Base-by-base conservation (phyloP, 64 coral and sea anemone genomes). In the Montipora capricornis region DNA sequence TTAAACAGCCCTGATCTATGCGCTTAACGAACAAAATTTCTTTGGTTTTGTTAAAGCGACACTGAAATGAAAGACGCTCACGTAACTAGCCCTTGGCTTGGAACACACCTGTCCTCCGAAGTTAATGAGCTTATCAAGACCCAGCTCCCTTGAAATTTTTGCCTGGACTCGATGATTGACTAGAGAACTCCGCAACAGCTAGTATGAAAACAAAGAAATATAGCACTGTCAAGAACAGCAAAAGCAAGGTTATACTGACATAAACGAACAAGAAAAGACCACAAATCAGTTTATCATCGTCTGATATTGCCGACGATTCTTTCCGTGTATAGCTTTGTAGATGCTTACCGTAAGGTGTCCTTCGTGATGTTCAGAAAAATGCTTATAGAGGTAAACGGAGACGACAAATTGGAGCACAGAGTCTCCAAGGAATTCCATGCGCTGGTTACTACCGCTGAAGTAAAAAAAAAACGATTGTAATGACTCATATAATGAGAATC, bases 301-400 rank as follows among this genome's bases (percentile, higher is more conserved):
- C 37, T 37, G 37, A 37, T 37, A 37, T 37, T 37, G 2, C 37
- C 37, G 37, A 37, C 37, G 37, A 37, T 37, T 37, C 37, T 37
- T 37, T 37, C 37, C 37, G 37, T 48, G 6, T 47, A 47, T 66
- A 12, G 5, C 10, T 60, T 8, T 64, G 20, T 13, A 5, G 26
- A 26, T 17, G 45, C 66, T 16, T 91, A 98, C 97, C 84, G 98
- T 99, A 16, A 99, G 74, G 47, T 99, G 98, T 68, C 98, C 98
- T 82, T 99, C 98, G 81, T 99, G 98, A 70, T 99, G 98, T n/a
- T 99, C 95, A 12, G 98, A 95, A 64, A 99, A 99, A 60, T 99
- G 95, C 57, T 77, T 90, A 49, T 94, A 99, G 7, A 99, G 86
- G 88, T 94, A 99, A 13, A 94, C 92, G 5, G 98, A 96, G 14